Evolutionary conservation across 1,140 invertebrate genomes (phyloP).

Genomic region (Apis cerana): DNA sequence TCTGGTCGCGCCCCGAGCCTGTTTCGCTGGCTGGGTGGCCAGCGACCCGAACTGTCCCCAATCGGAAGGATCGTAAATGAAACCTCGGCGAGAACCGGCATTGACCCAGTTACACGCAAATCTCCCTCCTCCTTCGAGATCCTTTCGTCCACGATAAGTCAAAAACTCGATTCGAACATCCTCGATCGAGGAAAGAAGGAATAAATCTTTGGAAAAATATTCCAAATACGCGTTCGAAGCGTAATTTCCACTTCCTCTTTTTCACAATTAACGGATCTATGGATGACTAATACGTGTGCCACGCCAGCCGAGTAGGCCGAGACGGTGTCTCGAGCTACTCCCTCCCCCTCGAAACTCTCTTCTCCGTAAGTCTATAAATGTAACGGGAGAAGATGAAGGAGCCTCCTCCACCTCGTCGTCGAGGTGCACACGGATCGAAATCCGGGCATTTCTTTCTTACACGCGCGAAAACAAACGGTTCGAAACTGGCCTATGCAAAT

Average conservation of each 20-base stretch:
- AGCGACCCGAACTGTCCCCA: background rate
- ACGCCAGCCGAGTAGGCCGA: conserved; percentile 59
- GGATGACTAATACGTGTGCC: conserved; percentile 59
- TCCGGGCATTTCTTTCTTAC: conserved; percentile 38
- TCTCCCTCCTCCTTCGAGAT: no score
- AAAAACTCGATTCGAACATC: no score
- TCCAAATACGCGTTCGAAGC: no score
- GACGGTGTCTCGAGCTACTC: conserved; percentile 40
- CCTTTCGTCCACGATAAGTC: no score
- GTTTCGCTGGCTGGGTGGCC: conserved; percentile 7
- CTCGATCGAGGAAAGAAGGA: no score
- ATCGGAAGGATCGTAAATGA: conserved; percentile 53
- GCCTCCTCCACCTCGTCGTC: conserved; percentile 19
- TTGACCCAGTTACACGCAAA: conserved; percentile 66
- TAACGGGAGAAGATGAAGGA: conserved; percentile 54
- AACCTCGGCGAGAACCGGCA: conserved; percentile 60
- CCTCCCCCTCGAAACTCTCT: conserved; percentile 12
- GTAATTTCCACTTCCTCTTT: no score
- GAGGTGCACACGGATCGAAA: conserved; percentile 20
- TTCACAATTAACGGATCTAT: conserved; percentile 32
- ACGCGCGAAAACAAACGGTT: no score
- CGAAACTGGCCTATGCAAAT: no score
- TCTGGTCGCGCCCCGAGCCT: background rate
- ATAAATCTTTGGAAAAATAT: no score
- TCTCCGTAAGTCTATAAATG: conserved; percentile 60